Base-by-base conservation (phyloP, 64 coral and sea anemone species). In the Dendrophyllia cribrosa region DNA sequence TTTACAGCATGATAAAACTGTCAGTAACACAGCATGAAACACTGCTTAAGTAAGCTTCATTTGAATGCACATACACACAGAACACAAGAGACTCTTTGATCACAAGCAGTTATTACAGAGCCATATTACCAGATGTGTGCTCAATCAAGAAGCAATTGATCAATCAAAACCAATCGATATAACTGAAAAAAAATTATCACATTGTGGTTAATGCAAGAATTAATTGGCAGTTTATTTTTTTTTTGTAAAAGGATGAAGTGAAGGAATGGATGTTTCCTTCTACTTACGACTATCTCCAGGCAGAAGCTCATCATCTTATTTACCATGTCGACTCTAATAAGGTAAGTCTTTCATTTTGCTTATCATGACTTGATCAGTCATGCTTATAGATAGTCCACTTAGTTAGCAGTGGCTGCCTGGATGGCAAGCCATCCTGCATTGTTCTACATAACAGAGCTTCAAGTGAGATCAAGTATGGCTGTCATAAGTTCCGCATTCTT, bases 201-300 rank as follows among this genome's bases (percentile, higher is more conserved):
- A 77, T 76, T 3, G 15, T 48, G 7, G 7, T 75, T 51, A 14
- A 51, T 75, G 26, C 4, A 10, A 11, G 51, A 51, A 5, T 45
- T 51, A 16, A 49, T 50, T 17, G 12, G 52, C 6, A 20, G 7
- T 4, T 52, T 11, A 17, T 53, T 49, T 4, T 66, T 43, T 34
- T 10, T 77, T 58, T 56, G n/a, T 55, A 72, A n/a, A 23, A 93
- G 91, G 75, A 87, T 47, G 91, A 93, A 77, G 13, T 93, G 14
- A 58, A 55, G 43, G 91, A 93, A n/a, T 93, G 85, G 60, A 11
- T 87, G 7, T 93, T 93, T 50, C 91, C 91, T n/a, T 24, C 55
- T 48, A 67, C 20, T 51, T 93, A 74, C 45, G 83, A 93, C 55
- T 43, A 76, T 69, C 34, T 80, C 16, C 21, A 44, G 23, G 59